These are phyloP conservation scores for Petrocephalus microphthalmus DNA, from an alignment of 2,113 vertebrate species.

Conservation along the genomic window DNA sequence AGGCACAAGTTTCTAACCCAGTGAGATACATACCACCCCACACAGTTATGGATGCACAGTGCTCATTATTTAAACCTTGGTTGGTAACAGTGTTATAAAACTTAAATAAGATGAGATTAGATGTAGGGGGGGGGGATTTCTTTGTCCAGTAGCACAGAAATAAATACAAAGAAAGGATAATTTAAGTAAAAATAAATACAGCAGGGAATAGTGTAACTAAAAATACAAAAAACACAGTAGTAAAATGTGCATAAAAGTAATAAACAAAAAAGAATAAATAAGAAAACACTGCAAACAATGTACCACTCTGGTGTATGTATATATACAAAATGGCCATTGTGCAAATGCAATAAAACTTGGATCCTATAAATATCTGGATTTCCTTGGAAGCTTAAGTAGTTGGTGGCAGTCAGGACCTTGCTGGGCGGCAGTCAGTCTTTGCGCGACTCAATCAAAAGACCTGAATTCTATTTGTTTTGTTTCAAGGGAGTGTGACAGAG, in stretches of 20 bases:
- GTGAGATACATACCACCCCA: background rate
- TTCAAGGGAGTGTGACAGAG: conserved; percentile 95
- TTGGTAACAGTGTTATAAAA: conserved; percentile 47
- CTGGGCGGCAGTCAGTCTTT: conserved; percentile 32
- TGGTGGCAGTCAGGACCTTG: conserved; percentile 58
- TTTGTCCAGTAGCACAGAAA: background rate
- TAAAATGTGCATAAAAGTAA: background rate
- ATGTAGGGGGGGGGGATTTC: background rate
- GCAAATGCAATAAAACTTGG: conserved; percentile 25
- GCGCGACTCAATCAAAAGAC: conserved; percentile 65
- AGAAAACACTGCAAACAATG: background rate
- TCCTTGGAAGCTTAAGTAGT: conserved; percentile 48
- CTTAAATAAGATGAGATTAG: background rate
- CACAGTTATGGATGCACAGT: background rate
- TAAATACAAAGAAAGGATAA: background rate
- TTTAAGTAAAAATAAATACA: background rate
- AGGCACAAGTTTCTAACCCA: background rate
- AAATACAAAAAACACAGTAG: background rate
- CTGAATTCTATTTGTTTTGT: conserved; percentile 78
- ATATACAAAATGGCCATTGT: background rate
- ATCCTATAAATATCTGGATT: conserved; percentile 60
- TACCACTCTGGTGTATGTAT: background rate
- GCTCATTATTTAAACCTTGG: conserved; percentile 24
- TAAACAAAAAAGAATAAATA: background rate
- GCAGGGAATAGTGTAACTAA: background rate